phyloP scores from a whole-genome alignment of 2,797 vertebrate genomes.

The Takifugu ocellatus region DNA sequence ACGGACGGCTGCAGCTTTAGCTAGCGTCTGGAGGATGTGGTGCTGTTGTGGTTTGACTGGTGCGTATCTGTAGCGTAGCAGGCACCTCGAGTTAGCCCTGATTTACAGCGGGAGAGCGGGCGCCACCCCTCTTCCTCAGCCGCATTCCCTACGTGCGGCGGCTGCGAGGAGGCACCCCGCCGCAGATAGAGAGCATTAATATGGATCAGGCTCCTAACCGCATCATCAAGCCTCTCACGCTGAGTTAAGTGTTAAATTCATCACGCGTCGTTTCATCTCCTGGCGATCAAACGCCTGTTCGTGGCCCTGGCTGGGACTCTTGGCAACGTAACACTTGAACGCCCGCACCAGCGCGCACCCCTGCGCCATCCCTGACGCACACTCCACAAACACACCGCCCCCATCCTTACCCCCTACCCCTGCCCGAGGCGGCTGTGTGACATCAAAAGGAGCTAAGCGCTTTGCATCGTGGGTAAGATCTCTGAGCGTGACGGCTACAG shows the following conservation, averaged over 20 bases:
- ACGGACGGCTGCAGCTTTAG: conserved; percentile 31
- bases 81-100: conserved; percentile 22
- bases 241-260: conserved; percentile 73
- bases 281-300: conserved; percentile 73
- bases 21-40: conserved; percentile 36
- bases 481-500: conserved; percentile 71
- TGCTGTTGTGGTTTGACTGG: conserved; percentile 32
- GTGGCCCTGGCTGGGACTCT: conserved; percentile 64
- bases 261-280: conserved; percentile 71
- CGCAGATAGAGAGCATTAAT: conserved; percentile 64
- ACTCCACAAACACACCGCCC: conserved; percentile 55
- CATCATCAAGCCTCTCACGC: conserved; percentile 71
- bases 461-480: conserved; percentile 78
- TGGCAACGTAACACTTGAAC: conserved; percentile 36
- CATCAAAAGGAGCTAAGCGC: conserved; percentile 77
- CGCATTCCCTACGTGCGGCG: conserved; percentile 35
- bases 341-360: conserved; percentile 16
- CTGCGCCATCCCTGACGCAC: conserved; percentile 36
- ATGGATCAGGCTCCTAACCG: conserved; percentile 66
- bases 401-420: conserved; percentile 63
- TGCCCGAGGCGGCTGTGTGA: conserved; percentile 65
- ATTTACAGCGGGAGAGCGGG: conserved; percentile 17
- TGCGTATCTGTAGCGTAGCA: conserved; percentile 40
- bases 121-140: conserved; percentile 16
- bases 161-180: conserved; percentile 55